Percentiles rank a stretch among this genome's conserved stretches.
These are phyloP conservation scores for Protophormia terraenovae DNA, from an alignment of 2,888 invertebrate species.

Conservation along the genomic window DNA sequence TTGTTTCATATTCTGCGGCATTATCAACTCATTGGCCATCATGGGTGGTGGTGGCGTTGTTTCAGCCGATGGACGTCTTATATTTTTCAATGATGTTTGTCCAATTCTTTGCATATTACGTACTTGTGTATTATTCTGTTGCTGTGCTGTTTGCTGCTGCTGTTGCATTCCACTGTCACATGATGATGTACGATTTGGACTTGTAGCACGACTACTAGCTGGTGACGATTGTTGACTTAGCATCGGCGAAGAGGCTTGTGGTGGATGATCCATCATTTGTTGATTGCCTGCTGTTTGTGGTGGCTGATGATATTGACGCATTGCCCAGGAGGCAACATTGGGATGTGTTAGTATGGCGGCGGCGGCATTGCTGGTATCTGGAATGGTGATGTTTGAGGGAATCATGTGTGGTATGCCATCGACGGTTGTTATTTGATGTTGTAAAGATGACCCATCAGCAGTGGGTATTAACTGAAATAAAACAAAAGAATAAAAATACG, in stretches of 20 bases:
- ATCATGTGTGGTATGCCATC: conserved; percentile 80
- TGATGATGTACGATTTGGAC: conserved; percentile 83
- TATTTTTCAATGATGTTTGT: conserved; percentile 74
- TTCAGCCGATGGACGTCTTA: conserved; percentile 79
- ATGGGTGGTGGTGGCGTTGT: conserved; percentile 79
- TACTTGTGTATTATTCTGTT: conserved; percentile 74
- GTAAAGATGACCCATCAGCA: conserved; percentile 73
- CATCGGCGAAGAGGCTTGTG: conserved; percentile 86
- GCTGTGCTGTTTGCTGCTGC: conserved; percentile 72
- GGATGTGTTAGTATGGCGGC: conserved; percentile 76
- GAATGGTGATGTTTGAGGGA: conserved; percentile 80
- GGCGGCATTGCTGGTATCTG: conserved; percentile 71
- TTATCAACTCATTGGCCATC: conserved; percentile 73
- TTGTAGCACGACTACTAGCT: conserved; percentile 88
- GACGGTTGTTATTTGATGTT: conserved; percentile 75
- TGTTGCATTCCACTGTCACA: conserved; percentile 69
- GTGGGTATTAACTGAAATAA: conserved; percentile 76
- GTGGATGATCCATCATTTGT: conserved; percentile 79
- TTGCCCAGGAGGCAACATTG: conserved; percentile 75
- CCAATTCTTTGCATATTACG: conserved; percentile 76
- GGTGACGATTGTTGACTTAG: conserved; percentile 89
- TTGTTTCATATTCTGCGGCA: conserved; percentile 76
- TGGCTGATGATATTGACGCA: conserved; percentile 74
- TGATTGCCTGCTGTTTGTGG: conserved; percentile 44
- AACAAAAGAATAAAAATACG: background rate